Evolutionary conservation across 2,113 vertebrate genomes (phyloP).

Genomic region (Larimichthys crocea): DNA sequence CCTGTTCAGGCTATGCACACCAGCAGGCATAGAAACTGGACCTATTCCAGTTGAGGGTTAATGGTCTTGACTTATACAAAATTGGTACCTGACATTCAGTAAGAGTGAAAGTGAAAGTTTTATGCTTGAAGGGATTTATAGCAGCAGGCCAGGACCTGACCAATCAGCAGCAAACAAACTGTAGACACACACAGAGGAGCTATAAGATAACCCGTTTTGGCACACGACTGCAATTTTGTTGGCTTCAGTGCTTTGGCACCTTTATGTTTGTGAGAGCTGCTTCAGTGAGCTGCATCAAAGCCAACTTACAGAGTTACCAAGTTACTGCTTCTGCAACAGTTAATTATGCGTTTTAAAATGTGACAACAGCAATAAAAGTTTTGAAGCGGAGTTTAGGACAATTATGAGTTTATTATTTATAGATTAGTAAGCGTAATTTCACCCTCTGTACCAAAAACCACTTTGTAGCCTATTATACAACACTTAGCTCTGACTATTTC

Average conservation of each 20-base stretch:
- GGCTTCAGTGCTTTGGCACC: background rate
- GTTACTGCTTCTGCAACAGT: background rate
- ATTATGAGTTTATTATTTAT: no score
- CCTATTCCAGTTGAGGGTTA: slow-evolving; percentile 8
- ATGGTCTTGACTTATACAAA: background rate
- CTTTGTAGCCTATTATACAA: background rate
- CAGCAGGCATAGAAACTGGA: background rate
- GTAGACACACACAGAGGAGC: slow-evolving; percentile 1
- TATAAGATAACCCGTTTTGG: background rate
- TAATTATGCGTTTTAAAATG: slow-evolving; percentile 13
- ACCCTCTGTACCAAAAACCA: background rate
- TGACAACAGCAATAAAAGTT: slow-evolving; percentile 17
- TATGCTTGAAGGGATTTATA: slow-evolving; percentile 7
- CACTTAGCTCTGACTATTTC: no score
- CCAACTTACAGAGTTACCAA: background rate
- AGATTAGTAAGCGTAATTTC: background rate
- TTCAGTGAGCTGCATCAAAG: slow-evolving; percentile 10
- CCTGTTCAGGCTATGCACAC: background rate
- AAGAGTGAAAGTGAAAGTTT: slow-evolving; percentile 3
- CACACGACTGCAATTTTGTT: slow-evolving; percentile 21
- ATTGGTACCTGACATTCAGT: slow-evolving; percentile 11
- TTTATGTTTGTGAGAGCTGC: slow-evolving; percentile 5
- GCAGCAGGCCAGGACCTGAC: background rate
- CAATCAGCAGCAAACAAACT: slow-evolving; percentile 4
- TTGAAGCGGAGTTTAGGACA: background rate